These are phyloP conservation scores for Pycnonotus jocosus DNA, from an alignment of 2,113 vertebrate species.

Conservation along the genomic window DNA sequence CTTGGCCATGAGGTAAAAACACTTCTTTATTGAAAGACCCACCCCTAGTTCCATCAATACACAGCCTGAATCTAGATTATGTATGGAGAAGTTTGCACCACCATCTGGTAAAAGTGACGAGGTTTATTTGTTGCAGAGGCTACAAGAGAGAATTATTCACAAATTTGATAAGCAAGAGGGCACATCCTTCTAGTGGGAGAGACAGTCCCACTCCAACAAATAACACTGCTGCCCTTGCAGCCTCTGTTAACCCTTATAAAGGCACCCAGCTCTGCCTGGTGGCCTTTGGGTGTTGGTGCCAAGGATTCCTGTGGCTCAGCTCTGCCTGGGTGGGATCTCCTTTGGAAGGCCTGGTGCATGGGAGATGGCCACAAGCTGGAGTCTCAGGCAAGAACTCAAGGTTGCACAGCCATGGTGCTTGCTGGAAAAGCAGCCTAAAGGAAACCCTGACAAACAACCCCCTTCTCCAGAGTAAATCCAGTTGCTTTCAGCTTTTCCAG, in stretches of 20 bases:
- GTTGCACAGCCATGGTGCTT: neutral
- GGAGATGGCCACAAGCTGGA: accelerated
- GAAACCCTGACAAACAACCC: accelerated
- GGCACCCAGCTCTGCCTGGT: neutral
- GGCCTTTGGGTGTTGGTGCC: neutral
- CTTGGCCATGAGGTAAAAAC: neutral
- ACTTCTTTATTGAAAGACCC: neutral
- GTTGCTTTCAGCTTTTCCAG: neutral
- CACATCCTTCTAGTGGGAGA: neutral
- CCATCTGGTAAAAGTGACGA: neutral
- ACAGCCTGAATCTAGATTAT: neutral
- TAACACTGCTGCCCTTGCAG: neutral
- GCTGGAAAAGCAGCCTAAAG: neutral
- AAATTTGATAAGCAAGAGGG: neutral
- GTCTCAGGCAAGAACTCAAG: neutral
- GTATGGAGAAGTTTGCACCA: neutral
- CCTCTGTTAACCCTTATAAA: neutral
- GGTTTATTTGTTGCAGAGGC: neutral
- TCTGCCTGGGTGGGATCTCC: too few species aligned
- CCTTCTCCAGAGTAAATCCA: neutral
- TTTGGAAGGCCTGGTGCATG: too few species aligned
- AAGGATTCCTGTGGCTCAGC: neutral
- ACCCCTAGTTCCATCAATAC: neutral
- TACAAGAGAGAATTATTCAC: neutral
- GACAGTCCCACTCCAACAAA: neutral